Evolutionary conservation across 2,113 vertebrate genomes (phyloP).

Genomic region (Heterotis niloticus): DNA sequence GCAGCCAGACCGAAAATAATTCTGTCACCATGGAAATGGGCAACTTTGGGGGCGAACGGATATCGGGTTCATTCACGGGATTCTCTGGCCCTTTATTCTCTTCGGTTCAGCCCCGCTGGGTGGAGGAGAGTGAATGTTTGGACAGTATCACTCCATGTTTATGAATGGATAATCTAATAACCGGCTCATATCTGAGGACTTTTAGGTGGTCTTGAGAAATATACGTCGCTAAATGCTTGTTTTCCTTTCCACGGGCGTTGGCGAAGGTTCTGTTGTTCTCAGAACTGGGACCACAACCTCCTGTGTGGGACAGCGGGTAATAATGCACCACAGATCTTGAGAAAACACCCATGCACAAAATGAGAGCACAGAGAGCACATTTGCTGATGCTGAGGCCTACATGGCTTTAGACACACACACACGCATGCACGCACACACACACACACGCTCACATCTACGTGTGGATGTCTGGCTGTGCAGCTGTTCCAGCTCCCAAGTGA

Average conservation of each 20-base stretch:
- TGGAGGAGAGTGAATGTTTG: slow-evolving; percentile 1
- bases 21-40: background rate
- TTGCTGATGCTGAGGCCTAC: background rate
- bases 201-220: background rate
- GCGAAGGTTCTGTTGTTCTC: slow-evolving; percentile 45
- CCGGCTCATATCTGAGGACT: background rate
- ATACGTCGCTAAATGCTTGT: background rate
- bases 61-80: slow-evolving; percentile 6
- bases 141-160: background rate
- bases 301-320: background rate
- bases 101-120: background rate
- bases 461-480: slow-evolving; percentile 42
- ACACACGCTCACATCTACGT: slow-evolving; percentile 11
- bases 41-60: background rate
- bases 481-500: slow-evolving; percentile 55
- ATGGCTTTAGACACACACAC: background rate
- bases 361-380: background rate
- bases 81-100: background rate
- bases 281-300: slow-evolving; percentile 35
- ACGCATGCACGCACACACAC: background rate
- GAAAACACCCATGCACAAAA: background rate
- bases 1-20: background rate
- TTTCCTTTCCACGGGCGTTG: slow-evolving; percentile 24
- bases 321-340: background rate
- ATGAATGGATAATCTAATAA: slow-evolving; percentile 8